Conservation (phyloP, 2,888 invertebrate species). For the Eristalinus sepulchralis region DNA sequence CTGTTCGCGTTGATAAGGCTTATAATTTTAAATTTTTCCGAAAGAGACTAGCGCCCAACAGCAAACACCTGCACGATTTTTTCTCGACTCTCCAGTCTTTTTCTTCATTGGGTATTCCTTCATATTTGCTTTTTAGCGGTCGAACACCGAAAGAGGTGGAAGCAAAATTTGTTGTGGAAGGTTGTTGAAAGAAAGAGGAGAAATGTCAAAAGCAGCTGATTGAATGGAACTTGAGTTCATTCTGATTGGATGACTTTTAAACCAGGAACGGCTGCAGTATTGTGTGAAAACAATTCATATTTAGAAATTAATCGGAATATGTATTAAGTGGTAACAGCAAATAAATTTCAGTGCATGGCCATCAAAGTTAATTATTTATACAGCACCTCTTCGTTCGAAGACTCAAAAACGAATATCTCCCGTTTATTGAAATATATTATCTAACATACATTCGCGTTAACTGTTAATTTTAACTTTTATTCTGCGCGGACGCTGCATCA, state of each 20-base stretch:
- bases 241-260: background rate
- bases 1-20: conserved; percentile 38
- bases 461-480: too few relatives aligned
- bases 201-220: conserved; percentile 57
- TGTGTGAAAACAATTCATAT: background rate
- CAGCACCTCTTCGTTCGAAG: too few relatives aligned
- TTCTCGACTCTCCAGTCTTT: conserved; percentile 61
- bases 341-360: too few relatives aligned
- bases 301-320: background rate
- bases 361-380: too few relatives aligned
- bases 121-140: conserved; percentile 19
- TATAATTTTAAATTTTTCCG: background rate
- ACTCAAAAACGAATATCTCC: too few relatives aligned
- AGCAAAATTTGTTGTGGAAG: conserved; percentile 43
- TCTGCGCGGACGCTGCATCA: background rate
- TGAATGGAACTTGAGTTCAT: background rate
- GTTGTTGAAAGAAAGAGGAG: conserved; percentile 7
- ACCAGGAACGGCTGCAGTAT: background rate
- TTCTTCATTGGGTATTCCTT: conserved; percentile 21
- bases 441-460: too few relatives aligned
- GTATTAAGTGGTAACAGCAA: too few relatives aligned
- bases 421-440: too few relatives aligned
- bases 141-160: conserved; percentile 21
- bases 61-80: conserved; percentile 68
- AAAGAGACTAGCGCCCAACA: conserved; percentile 43